Evolutionary conservation across 35 echinoderm and acorn worm genomes (phyloP).

Genomic region (Stichopus chloronotus): DNA sequence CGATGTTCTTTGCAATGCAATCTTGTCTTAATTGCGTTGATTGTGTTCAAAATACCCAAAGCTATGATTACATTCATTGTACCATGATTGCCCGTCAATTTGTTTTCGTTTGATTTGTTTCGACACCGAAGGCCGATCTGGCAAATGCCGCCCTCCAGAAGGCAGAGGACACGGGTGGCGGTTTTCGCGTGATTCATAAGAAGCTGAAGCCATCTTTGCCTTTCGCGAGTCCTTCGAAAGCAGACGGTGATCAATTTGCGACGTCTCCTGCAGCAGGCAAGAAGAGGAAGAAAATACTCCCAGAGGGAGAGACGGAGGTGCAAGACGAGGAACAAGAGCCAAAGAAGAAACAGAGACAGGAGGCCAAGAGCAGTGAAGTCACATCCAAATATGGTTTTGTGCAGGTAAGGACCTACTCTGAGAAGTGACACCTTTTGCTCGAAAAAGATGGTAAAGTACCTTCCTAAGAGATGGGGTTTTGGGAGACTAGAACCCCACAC

Average conservation of each 20-base stretch:
- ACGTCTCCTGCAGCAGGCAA: background rate
- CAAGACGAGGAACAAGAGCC: slow-evolving; percentile 7
- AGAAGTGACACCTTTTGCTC: no score
- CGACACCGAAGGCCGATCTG: slow-evolving; percentile 52
- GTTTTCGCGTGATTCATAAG: slow-evolving; percentile 65
- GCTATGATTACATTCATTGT: no score
- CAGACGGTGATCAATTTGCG: background rate
- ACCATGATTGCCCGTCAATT: no score
- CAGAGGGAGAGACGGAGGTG: slow-evolving; percentile 1
- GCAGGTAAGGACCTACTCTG: background rate
- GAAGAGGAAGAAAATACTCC: slow-evolving; percentile 8
- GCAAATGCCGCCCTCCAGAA: slow-evolving; percentile 64
- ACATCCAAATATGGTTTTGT: slow-evolving; percentile 21
- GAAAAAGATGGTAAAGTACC: background rate
- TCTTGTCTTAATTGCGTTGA: no score
- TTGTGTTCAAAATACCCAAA: no score
- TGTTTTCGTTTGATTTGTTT: no score
- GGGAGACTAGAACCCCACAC: background rate
- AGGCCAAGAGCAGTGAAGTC: background rate
- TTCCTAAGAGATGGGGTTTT: background rate
- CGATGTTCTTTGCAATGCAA: no score
- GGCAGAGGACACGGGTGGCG: slow-evolving; percentile 68
- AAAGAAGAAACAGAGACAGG: slow-evolving; percentile 22
- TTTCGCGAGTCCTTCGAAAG: background rate
- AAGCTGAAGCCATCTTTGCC: background rate